A percentile compares a stretch with the other conserved stretches of the same genome.
phyloP scores from a whole-genome alignment of 2,888 invertebrate species.

The Dicroscelio sp. region DNA sequence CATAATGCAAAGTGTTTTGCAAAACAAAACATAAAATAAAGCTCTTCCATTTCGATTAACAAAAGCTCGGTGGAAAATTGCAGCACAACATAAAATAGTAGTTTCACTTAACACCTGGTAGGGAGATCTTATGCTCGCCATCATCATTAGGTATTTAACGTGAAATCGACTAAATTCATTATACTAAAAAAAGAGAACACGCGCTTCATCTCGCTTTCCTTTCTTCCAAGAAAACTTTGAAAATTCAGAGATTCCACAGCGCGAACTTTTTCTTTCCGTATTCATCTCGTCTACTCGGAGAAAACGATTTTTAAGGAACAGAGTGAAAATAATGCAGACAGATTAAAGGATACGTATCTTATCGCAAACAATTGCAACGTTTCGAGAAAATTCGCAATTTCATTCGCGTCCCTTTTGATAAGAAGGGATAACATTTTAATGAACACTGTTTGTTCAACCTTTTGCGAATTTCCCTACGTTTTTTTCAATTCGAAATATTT shows the following conservation, averaged over 20 bases:
- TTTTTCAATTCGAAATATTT: too few species aligned
- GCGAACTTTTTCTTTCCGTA: constrained; percentile 16
- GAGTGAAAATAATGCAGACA: constrained; percentile 26
- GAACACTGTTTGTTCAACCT: too few species aligned
- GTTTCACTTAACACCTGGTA: constrained; percentile 19
- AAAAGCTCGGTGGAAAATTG: constrained; percentile 1
- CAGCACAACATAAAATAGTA: constrained; percentile 23
- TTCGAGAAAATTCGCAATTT: background rate
- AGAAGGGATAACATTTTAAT: background rate
- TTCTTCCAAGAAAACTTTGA: background rate
- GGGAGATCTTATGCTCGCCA: constrained; percentile 14
- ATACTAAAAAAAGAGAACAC: constrained; percentile 10
- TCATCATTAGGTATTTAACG: constrained; percentile 20
- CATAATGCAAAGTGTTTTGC: constrained; percentile 4
- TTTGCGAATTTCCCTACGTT: too few species aligned
- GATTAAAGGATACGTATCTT: constrained; percentile 38
- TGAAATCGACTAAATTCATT: constrained; percentile 47
- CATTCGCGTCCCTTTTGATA: constrained; percentile 3
- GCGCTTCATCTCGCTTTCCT: background rate
- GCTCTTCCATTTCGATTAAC: constrained; percentile 33
- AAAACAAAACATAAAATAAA: constrained; percentile 6
- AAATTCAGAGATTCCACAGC: constrained; percentile 7
- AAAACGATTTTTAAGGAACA: constrained; percentile 16
- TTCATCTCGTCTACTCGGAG: too few species aligned
- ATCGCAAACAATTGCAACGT: constrained; percentile 1